These are phyloP conservation scores for Hylyphantes graminicola DNA, from an alignment of 1,140 invertebrate genomes.

Conservation along the genomic window DNA sequence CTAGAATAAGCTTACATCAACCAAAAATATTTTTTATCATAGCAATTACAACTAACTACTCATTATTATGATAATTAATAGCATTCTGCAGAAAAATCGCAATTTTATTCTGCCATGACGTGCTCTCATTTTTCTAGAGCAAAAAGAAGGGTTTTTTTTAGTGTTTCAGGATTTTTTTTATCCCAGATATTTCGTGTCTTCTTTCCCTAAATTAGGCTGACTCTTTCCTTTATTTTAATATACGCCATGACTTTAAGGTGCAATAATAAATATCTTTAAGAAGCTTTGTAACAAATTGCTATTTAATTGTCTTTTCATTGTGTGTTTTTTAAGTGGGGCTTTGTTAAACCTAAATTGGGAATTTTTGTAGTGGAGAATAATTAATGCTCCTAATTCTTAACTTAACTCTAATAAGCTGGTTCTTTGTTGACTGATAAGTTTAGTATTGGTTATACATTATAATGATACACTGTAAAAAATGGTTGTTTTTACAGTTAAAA, in stretches of 20 bases:
- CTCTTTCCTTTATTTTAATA: conserved; percentile 26
- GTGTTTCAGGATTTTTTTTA: not conserved
- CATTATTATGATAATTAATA: conserved; percentile 36
- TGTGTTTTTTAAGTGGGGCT: no score
- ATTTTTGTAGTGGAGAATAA: no score
- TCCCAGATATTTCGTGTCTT: not conserved
- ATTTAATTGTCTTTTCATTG: no score
- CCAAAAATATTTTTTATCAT: conserved; percentile 22
- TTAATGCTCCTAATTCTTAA: no score
- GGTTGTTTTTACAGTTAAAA: no score
- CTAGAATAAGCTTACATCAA: not conserved
- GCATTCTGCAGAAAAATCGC: conserved; percentile 26
- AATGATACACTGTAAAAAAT: no score
- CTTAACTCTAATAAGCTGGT: no score
- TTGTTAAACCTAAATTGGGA: no score
- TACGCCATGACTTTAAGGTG: not conserved
- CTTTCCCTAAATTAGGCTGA: conserved; percentile 20
- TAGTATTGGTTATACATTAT: no score
- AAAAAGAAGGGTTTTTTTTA: conserved; percentile 6
- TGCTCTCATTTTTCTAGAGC: not conserved
- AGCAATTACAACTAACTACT: conserved; percentile 28
- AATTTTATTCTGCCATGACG: not conserved
- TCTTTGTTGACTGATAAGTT: no score
- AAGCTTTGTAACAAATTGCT: conserved; percentile 13
- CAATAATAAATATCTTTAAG: conserved; percentile 25